A percentile compares a stretch with the other conserved stretches of the same genome.
These are phyloP conservation scores for Idaea straminata DNA, from an alignment of 2,888 invertebrate species.

Conservation along the genomic window DNA sequence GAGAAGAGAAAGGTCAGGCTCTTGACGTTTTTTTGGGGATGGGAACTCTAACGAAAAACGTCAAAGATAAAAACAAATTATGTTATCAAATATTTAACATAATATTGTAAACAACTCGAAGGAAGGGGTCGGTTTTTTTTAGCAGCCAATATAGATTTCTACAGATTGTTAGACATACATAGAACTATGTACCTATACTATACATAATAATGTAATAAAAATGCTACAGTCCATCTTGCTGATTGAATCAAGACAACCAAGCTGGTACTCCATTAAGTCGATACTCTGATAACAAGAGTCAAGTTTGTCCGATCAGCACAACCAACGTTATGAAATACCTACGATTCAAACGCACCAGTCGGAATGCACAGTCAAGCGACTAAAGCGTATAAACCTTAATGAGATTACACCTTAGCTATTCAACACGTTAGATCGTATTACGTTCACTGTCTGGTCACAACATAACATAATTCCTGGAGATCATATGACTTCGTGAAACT, in stretches of 20 bases:
- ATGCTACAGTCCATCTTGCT: slow-evolving; percentile 67
- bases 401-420: slow-evolving; percentile 64
- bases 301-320: background rate
- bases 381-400: slow-evolving; percentile 72
- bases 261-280: slow-evolving; percentile 36
- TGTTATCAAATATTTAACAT: no score
- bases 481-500: slow-evolving; percentile 8
- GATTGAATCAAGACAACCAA: slow-evolving; percentile 66
- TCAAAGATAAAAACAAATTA: no score
- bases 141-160: no score
- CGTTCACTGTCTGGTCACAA: background rate
- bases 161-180: no score
- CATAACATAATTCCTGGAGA: background rate
- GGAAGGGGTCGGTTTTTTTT: no score
- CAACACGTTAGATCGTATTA: slow-evolving; percentile 44
- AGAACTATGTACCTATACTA: background rate
- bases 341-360: slow-evolving; percentile 65
- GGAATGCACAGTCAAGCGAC: slow-evolving; percentile 75
- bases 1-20: no score
- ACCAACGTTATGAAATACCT: background rate
- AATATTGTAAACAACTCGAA: no score
- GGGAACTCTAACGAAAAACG: no score
- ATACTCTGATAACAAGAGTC: no score
- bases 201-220: slow-evolving; percentile 9
- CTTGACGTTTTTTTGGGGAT: no score